phyloP scores from a whole-genome alignment of 2,888 invertebrate species.

The Arctia plantaginis region DNA sequence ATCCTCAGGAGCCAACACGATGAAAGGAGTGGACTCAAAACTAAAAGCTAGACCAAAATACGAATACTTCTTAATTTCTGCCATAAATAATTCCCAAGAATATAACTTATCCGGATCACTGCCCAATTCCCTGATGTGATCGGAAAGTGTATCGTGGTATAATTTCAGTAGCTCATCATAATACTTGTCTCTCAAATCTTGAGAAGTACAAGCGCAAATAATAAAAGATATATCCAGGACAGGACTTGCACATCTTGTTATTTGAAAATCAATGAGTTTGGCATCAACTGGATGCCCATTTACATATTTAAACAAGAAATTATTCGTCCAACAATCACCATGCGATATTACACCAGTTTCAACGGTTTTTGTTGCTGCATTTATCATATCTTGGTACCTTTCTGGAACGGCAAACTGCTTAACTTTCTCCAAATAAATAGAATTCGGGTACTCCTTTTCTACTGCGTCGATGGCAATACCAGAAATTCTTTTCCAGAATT shows the following conservation, averaged over 20 bases:
- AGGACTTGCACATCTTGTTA: slow-evolving; percentile 87
- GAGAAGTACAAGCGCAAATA: slow-evolving; percentile 86
- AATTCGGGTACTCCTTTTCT: slow-evolving; percentile 87
- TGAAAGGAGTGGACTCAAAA: slow-evolving; percentile 87
- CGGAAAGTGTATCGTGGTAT: slow-evolving; percentile 87
- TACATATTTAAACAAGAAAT: slow-evolving; percentile 87
- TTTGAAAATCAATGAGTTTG: slow-evolving; percentile 90
- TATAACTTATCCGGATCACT: slow-evolving; percentile 86
- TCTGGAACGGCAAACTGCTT: slow-evolving; percentile 84
- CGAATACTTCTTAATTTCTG: slow-evolving; percentile 86
- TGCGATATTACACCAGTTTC: slow-evolving; percentile 88
- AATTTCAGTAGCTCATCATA: slow-evolving; percentile 87
- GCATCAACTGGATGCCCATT: slow-evolving; percentile 68
- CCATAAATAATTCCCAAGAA: slow-evolving; percentile 79
- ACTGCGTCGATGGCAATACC: slow-evolving; percentile 88
- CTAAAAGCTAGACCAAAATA: slow-evolving; percentile 87
- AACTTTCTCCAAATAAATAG: slow-evolving; percentile 86
- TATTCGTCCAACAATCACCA: slow-evolving; percentile 92
- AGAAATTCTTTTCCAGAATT: slow-evolving; percentile 83
- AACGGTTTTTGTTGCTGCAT: slow-evolving; percentile 69
- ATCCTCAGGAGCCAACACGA: slow-evolving; percentile 85
- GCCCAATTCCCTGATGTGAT: slow-evolving; percentile 86
- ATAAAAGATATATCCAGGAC: slow-evolving; percentile 86
- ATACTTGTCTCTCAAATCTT: slow-evolving; percentile 84
- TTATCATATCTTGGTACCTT: slow-evolving; percentile 80